Evolutionary conservation across 2,113 vertebrate genomes (phyloP), one percentile per base, ranked within the genome.

Genomic region (Gambusia holbrooki): DNA sequence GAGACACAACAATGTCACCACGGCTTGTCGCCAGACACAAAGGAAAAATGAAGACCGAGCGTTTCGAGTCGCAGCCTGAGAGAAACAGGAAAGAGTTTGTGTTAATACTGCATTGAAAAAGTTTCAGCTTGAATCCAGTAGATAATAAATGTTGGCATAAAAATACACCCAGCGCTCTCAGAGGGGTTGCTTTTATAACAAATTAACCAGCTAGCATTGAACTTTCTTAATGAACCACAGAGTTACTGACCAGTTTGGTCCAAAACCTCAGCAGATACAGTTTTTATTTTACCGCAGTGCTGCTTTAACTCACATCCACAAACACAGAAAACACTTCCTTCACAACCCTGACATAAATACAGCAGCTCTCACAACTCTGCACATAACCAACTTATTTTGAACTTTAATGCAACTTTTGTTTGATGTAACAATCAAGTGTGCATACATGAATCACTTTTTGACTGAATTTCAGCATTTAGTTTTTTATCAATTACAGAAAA

Each of bases 31-130:
- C 71, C 79, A 73, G 67, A 81, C 85, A 85, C 79, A 60, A 72
- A 35, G 40, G 32, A 78, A 61, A 40, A 76, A 40, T 40, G 45
- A 62, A 76, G 71, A 79, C 88, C 13, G 30, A 83, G 70, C 60
- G 80, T 66, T 76, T 76, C 60, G 29, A 84, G 40, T 64, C 74
- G 69, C 84, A 76, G 84, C 89, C 88, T 89, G 89, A 89, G 87
- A 81, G 51, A 37, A 60, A 86, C 84, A 88, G 87, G 78, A 77
- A 69, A 84, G 77, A 71, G 76, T 48, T 74, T 77, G 33, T 62
- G 77, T 66, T 30, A 83, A 73, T 73, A 78, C 83, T 76, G 76
- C 73, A 54, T 62, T 58, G 72, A 32, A 79, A 42, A 72, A 32
- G 11, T 71, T 79, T 84, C 64, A 70, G 63, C 73, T 85, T 62